These are phyloP conservation scores for Hirundo rustica DNA, from an alignment of 2,797 vertebrate species.

Conservation along the genomic window DNA sequence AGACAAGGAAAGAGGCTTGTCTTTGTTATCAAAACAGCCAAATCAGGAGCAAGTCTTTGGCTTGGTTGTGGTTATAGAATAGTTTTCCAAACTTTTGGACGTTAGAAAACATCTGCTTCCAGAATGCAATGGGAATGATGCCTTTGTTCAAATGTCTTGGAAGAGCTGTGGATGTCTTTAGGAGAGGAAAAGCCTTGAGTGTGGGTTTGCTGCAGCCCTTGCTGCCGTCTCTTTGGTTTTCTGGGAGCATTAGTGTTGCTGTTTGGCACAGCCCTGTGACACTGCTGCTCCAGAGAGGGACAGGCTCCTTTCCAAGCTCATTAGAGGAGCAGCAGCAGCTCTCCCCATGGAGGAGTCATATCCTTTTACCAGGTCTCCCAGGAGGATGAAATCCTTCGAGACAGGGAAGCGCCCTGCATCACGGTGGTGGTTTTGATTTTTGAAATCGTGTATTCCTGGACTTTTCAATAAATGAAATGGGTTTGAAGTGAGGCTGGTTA, in stretches of 20 bases:
- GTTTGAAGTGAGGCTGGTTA: neutral
- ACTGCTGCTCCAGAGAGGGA: accelerated
- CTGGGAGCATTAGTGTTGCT: accelerated
- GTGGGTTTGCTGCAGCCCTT: neutral
- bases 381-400: neutral
- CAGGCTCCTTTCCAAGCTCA: neutral
- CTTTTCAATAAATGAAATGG: neutral
- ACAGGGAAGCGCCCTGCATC: neutral
- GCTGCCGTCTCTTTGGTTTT: neutral
- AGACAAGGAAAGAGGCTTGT: neutral
- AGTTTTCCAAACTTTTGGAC: neutral
- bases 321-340: neutral
- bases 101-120: accelerated
- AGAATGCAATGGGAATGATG: neutral
- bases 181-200: too few relatives aligned
- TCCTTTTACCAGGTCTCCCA: neutral
- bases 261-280: neutral
- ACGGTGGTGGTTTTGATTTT: neutral
- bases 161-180: neutral
- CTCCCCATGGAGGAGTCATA: accelerated
- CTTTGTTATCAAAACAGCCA: neutral
- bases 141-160: neutral
- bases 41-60: neutral
- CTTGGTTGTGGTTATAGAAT: neutral
- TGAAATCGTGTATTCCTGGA: accelerated